These are phyloP conservation scores for Hypsopygia costalis DNA, from an alignment of 2,888 invertebrate genomes.

Conservation along the genomic window DNA sequence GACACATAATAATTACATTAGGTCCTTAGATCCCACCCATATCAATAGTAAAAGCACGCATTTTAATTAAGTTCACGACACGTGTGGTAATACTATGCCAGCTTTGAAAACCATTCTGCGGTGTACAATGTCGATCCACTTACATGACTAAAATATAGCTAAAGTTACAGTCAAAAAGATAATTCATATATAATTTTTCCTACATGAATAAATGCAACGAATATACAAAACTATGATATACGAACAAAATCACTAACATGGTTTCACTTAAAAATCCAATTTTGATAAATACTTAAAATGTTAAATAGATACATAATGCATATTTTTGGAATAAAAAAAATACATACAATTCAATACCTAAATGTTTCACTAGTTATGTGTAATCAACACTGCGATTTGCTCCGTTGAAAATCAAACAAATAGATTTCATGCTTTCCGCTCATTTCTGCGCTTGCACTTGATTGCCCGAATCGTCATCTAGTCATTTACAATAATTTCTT, in stretches of 20 bases:
- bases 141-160: slow-evolving; percentile 43
- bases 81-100: slow-evolving; percentile 26
- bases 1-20: no score
- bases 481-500: not conserved
- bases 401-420: not conserved
- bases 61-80: slow-evolving; percentile 1
- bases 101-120: slow-evolving; percentile 18
- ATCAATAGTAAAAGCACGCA: not conserved
- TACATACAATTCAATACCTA: not conserved
- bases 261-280: slow-evolving; percentile 27
- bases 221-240: slow-evolving; percentile 52
- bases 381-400: not conserved
- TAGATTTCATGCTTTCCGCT: no score
- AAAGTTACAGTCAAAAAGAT: slow-evolving; percentile 41
- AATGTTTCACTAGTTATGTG: not conserved
- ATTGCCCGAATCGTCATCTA: not conserved
- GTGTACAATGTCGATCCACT: slow-evolving; percentile 26
- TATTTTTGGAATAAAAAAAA: not conserved
- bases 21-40: not conserved
- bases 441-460: no score
- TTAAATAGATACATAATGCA: not conserved
- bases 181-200: slow-evolving; percentile 18
- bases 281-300: slow-evolving; percentile 20
- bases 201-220: slow-evolving; percentile 69
- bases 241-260: slow-evolving; percentile 32